Evolutionary conservation across 2,888 invertebrate genomes (phyloP), one percentile per base, ranked within the genome.

Genomic region (Protonemura montana): DNA sequence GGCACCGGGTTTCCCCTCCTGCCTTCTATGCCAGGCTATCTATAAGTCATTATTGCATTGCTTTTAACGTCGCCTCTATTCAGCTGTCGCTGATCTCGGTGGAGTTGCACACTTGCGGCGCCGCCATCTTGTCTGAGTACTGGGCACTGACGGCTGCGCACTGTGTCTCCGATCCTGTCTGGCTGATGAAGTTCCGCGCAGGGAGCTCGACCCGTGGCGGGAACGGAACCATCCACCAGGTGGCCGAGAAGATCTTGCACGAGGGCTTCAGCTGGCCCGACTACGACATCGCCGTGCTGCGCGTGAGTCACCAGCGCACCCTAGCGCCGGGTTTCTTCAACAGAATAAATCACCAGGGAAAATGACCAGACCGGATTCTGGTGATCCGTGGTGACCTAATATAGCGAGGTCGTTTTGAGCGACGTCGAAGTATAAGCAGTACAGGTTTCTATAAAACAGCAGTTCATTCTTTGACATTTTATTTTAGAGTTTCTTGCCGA

Each of bases 71-170:
- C 5, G 3, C 35, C 35, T 3, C 5, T 10, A 10, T 10, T 3
- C 26, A 82, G 35, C 82, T 76, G 27, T 76, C 30, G 16, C 85
- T 77, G 26, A 25, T 85, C 35, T 85, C 85, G 7, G 27, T 85
- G 85, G 76, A 59, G 6, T 29, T 77, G 21, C 85, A 85, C 76
- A 85, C 77, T 7, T 85, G 85, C 76, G 85, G 85, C 0, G 85
- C 76, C 10, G 85, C 76, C 3, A 26, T 76, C 85, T 30, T 85
- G 29, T 30, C 76, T 6, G 25, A 25, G 5, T 10, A 13, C 0
- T 85, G 85, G 85, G 85, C 85, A 0, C 0, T 85, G 29, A 76
- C 85, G 0, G 85, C 85, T 26, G 85, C 85, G 27, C 85, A 85
- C 28, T 85, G 85, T 28, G 76, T 85, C 76, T 25, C 25, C 6